phyloP scores from a whole-genome alignment of 35 echinoderm and acorn worm genomes.

The Apostichopus parvimensis region DNA sequence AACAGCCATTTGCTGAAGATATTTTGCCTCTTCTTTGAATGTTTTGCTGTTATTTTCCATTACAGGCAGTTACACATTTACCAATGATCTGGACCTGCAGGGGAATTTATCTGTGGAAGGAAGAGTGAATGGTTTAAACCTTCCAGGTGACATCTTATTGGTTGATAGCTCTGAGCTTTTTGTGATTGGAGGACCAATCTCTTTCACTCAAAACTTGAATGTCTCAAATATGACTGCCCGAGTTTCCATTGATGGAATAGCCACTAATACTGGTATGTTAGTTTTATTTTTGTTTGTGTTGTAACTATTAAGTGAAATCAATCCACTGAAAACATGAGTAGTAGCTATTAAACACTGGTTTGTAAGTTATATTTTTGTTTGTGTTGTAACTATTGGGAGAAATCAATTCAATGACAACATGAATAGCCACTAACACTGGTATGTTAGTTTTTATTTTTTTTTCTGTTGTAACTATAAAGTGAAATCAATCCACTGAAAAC shows the following conservation, averaged over 20 bases:
- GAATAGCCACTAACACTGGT: too few species aligned
- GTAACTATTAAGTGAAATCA: neutral
- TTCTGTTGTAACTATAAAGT: too few species aligned
- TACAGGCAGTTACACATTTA: slow-evolving; percentile 46
- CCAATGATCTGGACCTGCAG: slow-evolving; percentile 18
- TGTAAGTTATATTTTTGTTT: too few species aligned
- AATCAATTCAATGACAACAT: too few species aligned
- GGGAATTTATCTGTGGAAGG: slow-evolving; percentile 48
- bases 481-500: too few species aligned
- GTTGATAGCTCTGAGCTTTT: slow-evolving; percentile 30
- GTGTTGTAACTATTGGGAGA: too few species aligned
- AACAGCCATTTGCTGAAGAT: too few species aligned
- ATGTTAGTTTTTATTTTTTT: too few species aligned
- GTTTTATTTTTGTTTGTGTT: neutral
- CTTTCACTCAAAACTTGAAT: slow-evolving; percentile 43
- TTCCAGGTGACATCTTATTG: slow-evolving; percentile 49
- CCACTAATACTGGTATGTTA: neutral
- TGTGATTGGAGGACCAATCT: slow-evolving; percentile 6
- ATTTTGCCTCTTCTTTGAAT: too few species aligned
- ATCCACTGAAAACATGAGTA: too few species aligned
- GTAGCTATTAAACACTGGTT: too few species aligned
- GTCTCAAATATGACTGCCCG: slow-evolving; percentile 16
- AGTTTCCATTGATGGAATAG: neutral
- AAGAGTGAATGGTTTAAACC: slow-evolving; percentile 30
- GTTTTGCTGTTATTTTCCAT: neutral